A percentile compares a stretch with the other conserved stretches of the same genome.
phyloP scores from a whole-genome alignment of 2,888 invertebrate genomes.

The Thymelicus acteon region DNA sequence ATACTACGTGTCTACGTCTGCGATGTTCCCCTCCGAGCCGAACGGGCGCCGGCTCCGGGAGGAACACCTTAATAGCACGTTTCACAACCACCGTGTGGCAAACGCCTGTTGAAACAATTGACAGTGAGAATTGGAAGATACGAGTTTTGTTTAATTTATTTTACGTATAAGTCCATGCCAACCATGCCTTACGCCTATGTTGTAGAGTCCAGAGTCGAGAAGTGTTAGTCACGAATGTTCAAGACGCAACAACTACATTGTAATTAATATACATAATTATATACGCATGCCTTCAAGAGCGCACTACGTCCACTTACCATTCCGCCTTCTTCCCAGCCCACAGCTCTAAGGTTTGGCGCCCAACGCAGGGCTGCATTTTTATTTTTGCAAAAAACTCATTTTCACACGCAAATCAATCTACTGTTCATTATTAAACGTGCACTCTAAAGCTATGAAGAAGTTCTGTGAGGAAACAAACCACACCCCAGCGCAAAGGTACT shows the following conservation, averaged over 20 bases:
- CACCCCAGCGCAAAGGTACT: constrained; percentile 63
- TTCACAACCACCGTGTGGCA: constrained; percentile 83
- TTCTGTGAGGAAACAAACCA: constrained; percentile 48
- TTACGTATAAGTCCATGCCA: constrained; percentile 77
- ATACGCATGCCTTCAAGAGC: constrained; percentile 55
- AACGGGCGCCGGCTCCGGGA: constrained; percentile 48
- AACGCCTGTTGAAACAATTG: constrained; percentile 75
- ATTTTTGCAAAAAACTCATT: constrained; percentile 44
- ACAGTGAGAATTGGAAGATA: constrained; percentile 76
- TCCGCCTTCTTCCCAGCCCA: constrained; percentile 50
- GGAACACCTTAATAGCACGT: constrained; percentile 76
- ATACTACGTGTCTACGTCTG: constrained; percentile 76
- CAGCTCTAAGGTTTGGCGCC: constrained; percentile 55
- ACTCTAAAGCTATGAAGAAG: constrained; percentile 49
- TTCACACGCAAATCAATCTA: constrained; percentile 53
- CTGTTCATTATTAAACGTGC: constrained; percentile 56
- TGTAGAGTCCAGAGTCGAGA: constrained; percentile 38
- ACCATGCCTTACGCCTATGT: constrained; percentile 60
- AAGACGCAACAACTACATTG: constrained; percentile 49
- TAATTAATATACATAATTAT: constrained; percentile 43
- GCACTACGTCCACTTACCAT: constrained; percentile 57
- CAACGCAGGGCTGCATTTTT: constrained; percentile 51
- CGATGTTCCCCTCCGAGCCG: constrained; percentile 65
- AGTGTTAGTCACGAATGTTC: constrained; percentile 58
- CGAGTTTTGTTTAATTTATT: constrained; percentile 55